These are phyloP conservation scores for Psittacula derbiana DNA, from an alignment of 2,797 vertebrate genomes.

Conservation along the genomic window DNA sequence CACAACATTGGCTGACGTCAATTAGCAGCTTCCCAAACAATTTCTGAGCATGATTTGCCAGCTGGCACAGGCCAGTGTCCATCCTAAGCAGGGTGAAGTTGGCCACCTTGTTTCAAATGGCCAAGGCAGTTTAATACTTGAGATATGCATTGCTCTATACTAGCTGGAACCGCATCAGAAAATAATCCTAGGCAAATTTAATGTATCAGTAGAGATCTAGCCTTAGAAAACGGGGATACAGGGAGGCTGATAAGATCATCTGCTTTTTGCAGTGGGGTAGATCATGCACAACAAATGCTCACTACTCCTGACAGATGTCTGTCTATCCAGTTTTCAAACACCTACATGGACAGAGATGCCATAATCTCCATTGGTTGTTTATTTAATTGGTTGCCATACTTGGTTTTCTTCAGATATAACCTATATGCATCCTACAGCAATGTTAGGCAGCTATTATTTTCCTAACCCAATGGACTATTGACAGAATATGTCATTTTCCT, in stretches of 20 bases:
- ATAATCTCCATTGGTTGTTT: background rate
- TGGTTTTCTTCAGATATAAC: background rate
- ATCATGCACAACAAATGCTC: background rate
- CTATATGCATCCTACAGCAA: background rate
- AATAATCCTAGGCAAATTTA: background rate
- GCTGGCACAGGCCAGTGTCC: background rate
- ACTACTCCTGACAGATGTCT: background rate
- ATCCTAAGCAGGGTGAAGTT: background rate
- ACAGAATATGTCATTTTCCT: background rate
- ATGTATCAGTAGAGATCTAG: background rate
- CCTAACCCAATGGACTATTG: background rate
- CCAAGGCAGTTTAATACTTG: background rate
- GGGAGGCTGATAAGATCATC: background rate
- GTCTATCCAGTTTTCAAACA: background rate
- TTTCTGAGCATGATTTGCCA: background rate
- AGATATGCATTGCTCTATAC: background rate
- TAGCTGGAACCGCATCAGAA: background rate
- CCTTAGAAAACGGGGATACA: background rate
- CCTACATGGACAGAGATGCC: background rate
- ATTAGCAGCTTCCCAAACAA: background rate
- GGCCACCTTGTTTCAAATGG: background rate
- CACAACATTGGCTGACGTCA: background rate
- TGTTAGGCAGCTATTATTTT: background rate
- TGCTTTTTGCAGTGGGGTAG: background rate
- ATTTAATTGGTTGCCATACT: background rate